Evolutionary conservation across 2,888 invertebrate species (phyloP), one percentile per base, ranked within the genome.

Genomic region (Athripsodes cinereus): DNA sequence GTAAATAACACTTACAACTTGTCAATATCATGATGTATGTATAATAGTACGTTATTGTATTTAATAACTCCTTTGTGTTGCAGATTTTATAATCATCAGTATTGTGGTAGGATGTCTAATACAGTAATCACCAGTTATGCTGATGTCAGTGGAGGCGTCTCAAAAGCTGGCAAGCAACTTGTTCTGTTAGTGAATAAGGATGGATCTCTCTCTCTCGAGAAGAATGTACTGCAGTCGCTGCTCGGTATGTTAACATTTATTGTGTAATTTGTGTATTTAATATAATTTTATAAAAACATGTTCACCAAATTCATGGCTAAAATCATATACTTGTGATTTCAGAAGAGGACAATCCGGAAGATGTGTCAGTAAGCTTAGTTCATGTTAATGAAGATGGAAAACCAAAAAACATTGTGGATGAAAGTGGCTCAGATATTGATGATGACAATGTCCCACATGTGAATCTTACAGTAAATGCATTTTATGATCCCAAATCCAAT

Each of bases 161-260:
- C 76, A 49, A 78, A 78, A 69, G 76, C 81, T 66, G 86, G 86
- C 73, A 86, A 87, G 70, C 84, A 87, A 69, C 82, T 93, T 70
- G 86, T 90, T 68, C 86, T 93, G 72, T 86, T 92, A 71, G 90
- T 92, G 71, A 88, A 88, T 71, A 89, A 90, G 75, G 91, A 92
- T 83, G 92, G 92, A 66, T 86, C 85, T 61, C 80, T 93, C 63
- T 87, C 88, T 61, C 87, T 90, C 46, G 92, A 92, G 74, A 87
- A 87, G 69, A 85, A 87, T 67, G 85, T 88, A 65, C 81, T 92
- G 62, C 87, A 90, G 67, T 86, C 84, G 66, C 80, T 90, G 64
- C 82, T 92, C 75, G 87, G 92, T 92, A 79, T 82, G 82, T 26
- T 26, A 6, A n/a, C n/a, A n/a, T n/a, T n/a, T n/a, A n/a, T n/a